These are phyloP conservation scores for Calephelis virginiensis DNA, from an alignment of 1,140 invertebrate species.

Conservation along the genomic window DNA sequence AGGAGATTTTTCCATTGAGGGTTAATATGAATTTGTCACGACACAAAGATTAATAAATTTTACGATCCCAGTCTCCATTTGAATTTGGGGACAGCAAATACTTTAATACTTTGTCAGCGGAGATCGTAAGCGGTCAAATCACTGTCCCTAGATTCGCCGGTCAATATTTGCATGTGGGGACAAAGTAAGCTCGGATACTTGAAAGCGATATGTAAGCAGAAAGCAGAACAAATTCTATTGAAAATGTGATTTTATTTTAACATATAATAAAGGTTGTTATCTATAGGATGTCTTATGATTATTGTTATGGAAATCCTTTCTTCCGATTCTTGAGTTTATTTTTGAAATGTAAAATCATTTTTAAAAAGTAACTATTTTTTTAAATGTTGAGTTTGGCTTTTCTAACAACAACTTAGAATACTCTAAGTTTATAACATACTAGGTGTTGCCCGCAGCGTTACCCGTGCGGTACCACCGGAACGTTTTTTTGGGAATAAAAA, in stretches of 20 bases:
- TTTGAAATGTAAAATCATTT: too few species aligned
- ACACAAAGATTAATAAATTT: background rate
- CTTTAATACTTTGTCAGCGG: slow-evolving; percentile 10
- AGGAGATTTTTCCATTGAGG: background rate
- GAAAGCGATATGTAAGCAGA: slow-evolving; percentile 4
- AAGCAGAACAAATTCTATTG: slow-evolving; percentile 1
- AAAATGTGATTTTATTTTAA: background rate
- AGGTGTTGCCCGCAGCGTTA: too few species aligned
- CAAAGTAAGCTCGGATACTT: background rate
- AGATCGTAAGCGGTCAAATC: slow-evolving; percentile 18
- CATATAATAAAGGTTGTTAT: background rate
- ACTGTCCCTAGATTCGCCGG: slow-evolving; percentile 16
- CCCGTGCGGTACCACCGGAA: too few species aligned
- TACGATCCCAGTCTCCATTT: background rate
- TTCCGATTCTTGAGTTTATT: too few species aligned
- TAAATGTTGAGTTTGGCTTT: too few species aligned
- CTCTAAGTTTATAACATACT: too few species aligned
- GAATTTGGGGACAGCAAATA: slow-evolving; percentile 6
- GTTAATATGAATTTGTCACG: background rate
- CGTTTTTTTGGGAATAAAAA: too few species aligned
- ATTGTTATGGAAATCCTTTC: too few species aligned
- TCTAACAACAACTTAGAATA: too few species aligned
- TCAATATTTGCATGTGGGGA: slow-evolving; percentile 2
- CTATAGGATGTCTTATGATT: too few species aligned
- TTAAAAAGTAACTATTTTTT: too few species aligned